Percentiles rank a stretch among this genome's conserved stretches.
Evolutionary conservation across 2,113 vertebrate genomes (phyloP).

Genomic region (Sminthopsis crassicaudata): DNA sequence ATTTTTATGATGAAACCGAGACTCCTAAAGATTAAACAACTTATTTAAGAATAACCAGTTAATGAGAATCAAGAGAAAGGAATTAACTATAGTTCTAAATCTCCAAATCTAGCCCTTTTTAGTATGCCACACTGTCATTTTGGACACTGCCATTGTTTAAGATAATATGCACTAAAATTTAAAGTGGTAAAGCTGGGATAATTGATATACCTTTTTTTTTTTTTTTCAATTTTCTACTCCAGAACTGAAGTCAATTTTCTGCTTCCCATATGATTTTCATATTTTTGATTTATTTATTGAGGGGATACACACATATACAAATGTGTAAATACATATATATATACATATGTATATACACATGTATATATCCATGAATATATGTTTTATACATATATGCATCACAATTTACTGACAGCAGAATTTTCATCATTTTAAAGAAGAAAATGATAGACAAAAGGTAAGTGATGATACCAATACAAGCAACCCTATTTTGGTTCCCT

Average conservation of each 20-base stretch:
- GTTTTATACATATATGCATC: too few relatives aligned
- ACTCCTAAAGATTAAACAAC: too few relatives aligned
- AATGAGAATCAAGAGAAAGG: background rate
- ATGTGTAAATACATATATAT: too few relatives aligned
- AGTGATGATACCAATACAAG: background rate
- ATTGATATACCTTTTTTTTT: background rate
- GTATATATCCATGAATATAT: too few relatives aligned
- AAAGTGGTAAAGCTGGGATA: background rate
- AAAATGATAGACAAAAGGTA: background rate
- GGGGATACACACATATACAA: too few relatives aligned
- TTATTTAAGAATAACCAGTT: too few relatives aligned
- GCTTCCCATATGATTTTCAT: background rate
- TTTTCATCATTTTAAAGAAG: background rate
- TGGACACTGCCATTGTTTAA: background rate
- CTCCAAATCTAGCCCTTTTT: background rate
- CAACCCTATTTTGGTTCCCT: background rate
- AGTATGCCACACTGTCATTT: background rate
- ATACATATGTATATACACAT: too few relatives aligned
- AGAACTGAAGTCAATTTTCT: background rate
- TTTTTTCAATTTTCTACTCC: background rate
- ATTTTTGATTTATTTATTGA: background rate
- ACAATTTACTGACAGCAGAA: background rate
- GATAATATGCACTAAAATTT: background rate
- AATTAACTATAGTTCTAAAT: background rate
- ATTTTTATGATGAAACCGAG: too few relatives aligned